phyloP scores from a whole-genome alignment of 2,888 invertebrate genomes.

The Mesorhabditis spiculigera region DNA sequence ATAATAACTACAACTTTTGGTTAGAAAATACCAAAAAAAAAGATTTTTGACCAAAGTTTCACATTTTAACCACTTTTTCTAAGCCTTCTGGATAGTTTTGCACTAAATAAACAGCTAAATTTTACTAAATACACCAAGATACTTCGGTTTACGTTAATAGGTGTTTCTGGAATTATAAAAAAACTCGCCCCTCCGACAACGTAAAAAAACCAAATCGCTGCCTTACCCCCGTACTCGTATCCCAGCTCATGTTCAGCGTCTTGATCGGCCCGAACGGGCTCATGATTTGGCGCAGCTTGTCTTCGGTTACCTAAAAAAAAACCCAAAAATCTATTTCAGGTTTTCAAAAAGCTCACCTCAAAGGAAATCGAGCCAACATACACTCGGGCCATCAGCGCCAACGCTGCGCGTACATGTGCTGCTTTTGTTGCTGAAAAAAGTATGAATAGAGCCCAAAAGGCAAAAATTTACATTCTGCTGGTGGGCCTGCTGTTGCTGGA shows the following conservation, averaged over 20 bases:
- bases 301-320: conserved; percentile 97
- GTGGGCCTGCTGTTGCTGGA: conserved; percentile 97
- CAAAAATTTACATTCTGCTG: conserved; percentile 75
- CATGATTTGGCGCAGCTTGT: conserved; percentile 93
- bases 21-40: no score
- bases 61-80: no score
- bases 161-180: no score
- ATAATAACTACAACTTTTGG: no score
- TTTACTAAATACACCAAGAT: no score
- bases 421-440: conserved; percentile 77
- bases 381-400: conserved; percentile 84
- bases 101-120: no score
- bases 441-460: conserved; percentile 7
- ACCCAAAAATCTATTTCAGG: no score
- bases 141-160: no score
- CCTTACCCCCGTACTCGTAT: conserved; percentile 76
- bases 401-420: conserved; percentile 78
- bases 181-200: no score
- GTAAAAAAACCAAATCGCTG: neutral
- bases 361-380: conserved; percentile 99
- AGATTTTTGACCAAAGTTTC: conserved; percentile 10
- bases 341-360: conserved; percentile 71
- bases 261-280: conserved; percentile 97
- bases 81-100: no score
- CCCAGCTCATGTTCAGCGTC: conserved; percentile 99